A percentile compares a stretch with the other conserved stretches of the same genome.
These are phyloP conservation scores for Drosophila kanekoi DNA, from an alignment of 2,888 invertebrate genomes.

Conservation along the genomic window DNA sequence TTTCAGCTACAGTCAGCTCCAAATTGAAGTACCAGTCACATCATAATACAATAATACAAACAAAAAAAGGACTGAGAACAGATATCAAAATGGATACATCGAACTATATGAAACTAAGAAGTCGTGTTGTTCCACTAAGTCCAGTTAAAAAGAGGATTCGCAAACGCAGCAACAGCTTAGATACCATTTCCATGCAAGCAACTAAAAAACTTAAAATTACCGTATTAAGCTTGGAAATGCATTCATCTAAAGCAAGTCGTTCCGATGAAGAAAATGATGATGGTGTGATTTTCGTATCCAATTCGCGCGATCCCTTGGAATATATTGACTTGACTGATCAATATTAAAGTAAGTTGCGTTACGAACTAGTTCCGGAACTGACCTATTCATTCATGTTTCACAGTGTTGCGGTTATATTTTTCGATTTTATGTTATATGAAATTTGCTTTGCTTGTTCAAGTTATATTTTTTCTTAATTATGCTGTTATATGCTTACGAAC, in stretches of 20 bases:
- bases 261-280: background rate
- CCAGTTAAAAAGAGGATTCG: background rate
- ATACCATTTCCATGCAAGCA: background rate
- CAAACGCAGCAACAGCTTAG: background rate
- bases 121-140: slow-evolving; percentile 6
- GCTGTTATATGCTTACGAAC: background rate
- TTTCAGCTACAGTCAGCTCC: background rate
- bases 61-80: background rate
- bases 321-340: slow-evolving; percentile 1
- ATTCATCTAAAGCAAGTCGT: background rate
- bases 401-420: background rate
- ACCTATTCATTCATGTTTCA: background rate
- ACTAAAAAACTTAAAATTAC: background rate
- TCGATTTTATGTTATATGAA: background rate
- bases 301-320: background rate
- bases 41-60: background rate
- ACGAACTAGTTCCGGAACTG: background rate
- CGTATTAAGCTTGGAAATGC: background rate
- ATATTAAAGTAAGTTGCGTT: background rate
- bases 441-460: background rate
- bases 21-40: background rate
- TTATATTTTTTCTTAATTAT: background rate
- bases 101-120: slow-evolving; percentile 2
- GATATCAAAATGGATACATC: background rate
- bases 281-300: slow-evolving; percentile 2